Percentiles rank a stretch among this genome's conserved stretches.
Evolutionary conservation across 2,888 invertebrate species (phyloP).

Genomic region (Endomychus coccineus): DNA sequence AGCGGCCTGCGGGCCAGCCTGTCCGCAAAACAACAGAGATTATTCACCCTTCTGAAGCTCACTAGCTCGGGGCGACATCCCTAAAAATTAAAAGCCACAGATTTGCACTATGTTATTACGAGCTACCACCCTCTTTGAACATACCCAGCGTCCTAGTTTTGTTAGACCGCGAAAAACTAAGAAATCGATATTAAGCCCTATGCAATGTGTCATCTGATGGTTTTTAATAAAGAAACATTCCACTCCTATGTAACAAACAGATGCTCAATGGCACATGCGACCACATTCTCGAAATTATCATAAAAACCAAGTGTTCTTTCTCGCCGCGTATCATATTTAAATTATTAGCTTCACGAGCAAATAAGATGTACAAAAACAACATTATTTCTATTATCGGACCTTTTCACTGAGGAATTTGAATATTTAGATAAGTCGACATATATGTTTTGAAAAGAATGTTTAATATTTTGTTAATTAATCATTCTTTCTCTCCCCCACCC

Average conservation of each 20-base stretch:
- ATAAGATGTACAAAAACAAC: no score
- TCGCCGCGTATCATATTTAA: no score
- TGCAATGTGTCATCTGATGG: slow-evolving; percentile 22
- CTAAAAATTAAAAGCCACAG: slow-evolving; percentile 46
- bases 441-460: no score
- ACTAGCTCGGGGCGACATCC: slow-evolving; percentile 41
- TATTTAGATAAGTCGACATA: no score
- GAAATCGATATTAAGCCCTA: slow-evolving; percentile 28
- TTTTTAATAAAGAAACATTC: slow-evolving; percentile 1
- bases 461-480: no score
- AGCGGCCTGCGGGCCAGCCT: slow-evolving; percentile 10
- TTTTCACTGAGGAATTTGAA: no score
- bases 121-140: slow-evolving; percentile 21
- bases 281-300: no score
- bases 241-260: background rate
- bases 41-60: slow-evolving; percentile 43
- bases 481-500: no score
- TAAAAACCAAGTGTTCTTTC: no score
- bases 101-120: slow-evolving; percentile 40
- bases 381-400: no score
- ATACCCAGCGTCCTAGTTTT: slow-evolving; percentile 16
- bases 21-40: slow-evolving; percentile 34
- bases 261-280: background rate
- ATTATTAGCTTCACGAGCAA: no score
- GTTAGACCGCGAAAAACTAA: slow-evolving; percentile 22